These are phyloP conservation scores for Rhingia rostrata DNA, from an alignment of 2,888 invertebrate genomes.

Conservation along the genomic window DNA sequence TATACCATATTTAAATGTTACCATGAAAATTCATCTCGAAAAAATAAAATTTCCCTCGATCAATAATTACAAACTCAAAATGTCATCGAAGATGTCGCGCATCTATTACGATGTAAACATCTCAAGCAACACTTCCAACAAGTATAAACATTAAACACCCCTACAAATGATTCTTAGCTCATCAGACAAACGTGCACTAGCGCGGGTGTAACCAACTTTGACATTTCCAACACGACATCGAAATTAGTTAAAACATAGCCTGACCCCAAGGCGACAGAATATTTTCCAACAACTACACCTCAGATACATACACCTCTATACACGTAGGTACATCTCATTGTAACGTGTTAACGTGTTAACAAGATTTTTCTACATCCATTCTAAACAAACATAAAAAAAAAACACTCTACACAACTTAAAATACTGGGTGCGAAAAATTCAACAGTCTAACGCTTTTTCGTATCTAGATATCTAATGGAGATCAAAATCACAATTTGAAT, in stretches of 20 bases:
- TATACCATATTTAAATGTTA: no score
- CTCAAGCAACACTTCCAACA: background rate
- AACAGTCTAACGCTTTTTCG: conserved; percentile 59
- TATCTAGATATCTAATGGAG: conserved; percentile 54
- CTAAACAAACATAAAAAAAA: background rate
- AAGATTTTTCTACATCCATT: conserved; percentile 1
- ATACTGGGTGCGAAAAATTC: conserved; percentile 48
- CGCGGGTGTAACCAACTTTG: conserved; percentile 36
- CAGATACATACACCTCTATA: background rate
- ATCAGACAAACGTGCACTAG: conserved; percentile 35
- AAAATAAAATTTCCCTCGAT: no score
- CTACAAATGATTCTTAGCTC: conserved; percentile 29
- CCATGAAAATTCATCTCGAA: no score
- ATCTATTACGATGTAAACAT: conserved; percentile 1
- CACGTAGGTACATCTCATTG: conserved; percentile 1
- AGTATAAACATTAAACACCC: no score
- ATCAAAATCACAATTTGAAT: conserved; percentile 50
- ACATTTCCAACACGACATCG: conserved; percentile 53
- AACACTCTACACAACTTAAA: background rate
- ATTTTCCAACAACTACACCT: conserved; percentile 8
- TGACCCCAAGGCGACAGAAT: conserved; percentile 31
- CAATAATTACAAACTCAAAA: no score
- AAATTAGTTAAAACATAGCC: conserved; percentile 52
- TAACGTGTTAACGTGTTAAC: conserved; percentile 33
- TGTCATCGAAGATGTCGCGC: no score